phyloP scores from a whole-genome alignment of 2,888 invertebrate species.

The Sinotaia quadrata region DNA sequence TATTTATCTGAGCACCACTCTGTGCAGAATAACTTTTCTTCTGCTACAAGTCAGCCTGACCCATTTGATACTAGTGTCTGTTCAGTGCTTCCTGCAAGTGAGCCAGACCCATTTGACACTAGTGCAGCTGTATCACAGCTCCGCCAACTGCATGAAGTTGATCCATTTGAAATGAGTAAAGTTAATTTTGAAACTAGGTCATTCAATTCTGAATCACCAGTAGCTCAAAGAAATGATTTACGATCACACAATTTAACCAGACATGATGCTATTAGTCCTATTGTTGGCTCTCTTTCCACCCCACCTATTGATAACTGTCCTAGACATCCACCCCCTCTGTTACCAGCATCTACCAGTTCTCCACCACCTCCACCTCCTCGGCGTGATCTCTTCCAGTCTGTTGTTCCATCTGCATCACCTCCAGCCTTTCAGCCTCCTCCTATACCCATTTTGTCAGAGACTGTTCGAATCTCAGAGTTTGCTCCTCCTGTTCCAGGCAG shows the following conservation, averaged over 20 bases:
- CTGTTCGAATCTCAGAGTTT: constrained; percentile 18
- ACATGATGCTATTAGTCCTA: not conserved
- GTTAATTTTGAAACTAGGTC: not conserved
- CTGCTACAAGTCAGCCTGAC: not conserved
- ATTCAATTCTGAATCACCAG: not conserved
- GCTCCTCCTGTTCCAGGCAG: constrained; percentile 55
- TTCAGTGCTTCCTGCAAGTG: too few relatives aligned
- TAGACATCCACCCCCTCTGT: constrained; percentile 12
- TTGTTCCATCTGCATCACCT: constrained; percentile 21
- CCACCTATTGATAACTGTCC: constrained; percentile 19
- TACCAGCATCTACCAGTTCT: constrained; percentile 18
- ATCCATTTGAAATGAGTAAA: constrained; percentile 16
- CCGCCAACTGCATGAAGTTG: not conserved
- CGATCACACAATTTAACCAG: not conserved
- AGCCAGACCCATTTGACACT: constrained; percentile 13
- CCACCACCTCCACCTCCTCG: constrained; percentile 27
- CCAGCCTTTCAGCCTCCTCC: constrained; percentile 36
- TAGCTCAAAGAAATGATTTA: not conserved
- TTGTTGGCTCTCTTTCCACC: constrained; percentile 12
- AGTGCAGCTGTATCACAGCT: not conserved
- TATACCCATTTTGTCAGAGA: constrained; percentile 27
- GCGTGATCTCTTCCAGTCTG: not conserved
- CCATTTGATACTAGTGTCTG: constrained; percentile 20
- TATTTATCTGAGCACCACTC: not conserved
- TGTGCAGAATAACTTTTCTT: not conserved